Evolutionary conservation across 2,888 invertebrate species (phyloP).

Genomic region (Pterostichus madidus): DNA sequence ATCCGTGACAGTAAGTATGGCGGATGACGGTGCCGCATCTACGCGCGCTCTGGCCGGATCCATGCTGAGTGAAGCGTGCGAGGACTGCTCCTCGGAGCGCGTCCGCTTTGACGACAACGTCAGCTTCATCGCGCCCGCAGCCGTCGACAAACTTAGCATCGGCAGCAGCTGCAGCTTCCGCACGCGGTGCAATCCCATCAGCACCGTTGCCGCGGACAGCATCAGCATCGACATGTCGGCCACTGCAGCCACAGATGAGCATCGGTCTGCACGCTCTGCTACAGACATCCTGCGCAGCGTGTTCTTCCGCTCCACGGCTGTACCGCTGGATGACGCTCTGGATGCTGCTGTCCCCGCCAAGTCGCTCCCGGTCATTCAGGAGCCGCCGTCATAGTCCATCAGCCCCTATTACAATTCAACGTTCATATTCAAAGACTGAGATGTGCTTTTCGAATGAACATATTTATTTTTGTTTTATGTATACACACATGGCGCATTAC

Average conservation of each 20-base stretch:
- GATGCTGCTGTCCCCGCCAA: neutral
- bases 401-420: neutral
- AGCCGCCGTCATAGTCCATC: neutral
- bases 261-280: constrained; percentile 77
- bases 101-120: constrained; percentile 84
- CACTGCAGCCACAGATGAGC: constrained; percentile 69
- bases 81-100: constrained; percentile 81
- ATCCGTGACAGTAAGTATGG: constrained; percentile 82
- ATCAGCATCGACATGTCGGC: constrained; percentile 74
- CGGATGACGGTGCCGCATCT: constrained; percentile 81
- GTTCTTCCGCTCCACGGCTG: constrained; percentile 76
- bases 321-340: constrained; percentile 7
- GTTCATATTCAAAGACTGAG: constrained; percentile 48
- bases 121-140: constrained; percentile 78
- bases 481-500: neutral
- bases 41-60: too few relatives aligned
- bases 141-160: constrained; percentile 75
- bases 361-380: neutral
- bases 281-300: constrained; percentile 79
- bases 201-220: constrained; percentile 75
- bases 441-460: constrained; percentile 41
- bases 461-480: constrained; percentile 36
- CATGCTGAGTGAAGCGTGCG: constrained; percentile 73
- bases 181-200: constrained; percentile 71
- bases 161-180: constrained; percentile 76